Conservation (phyloP, 2,797 vertebrate genomes). For the Aselliscus stoliczkanus region DNA sequence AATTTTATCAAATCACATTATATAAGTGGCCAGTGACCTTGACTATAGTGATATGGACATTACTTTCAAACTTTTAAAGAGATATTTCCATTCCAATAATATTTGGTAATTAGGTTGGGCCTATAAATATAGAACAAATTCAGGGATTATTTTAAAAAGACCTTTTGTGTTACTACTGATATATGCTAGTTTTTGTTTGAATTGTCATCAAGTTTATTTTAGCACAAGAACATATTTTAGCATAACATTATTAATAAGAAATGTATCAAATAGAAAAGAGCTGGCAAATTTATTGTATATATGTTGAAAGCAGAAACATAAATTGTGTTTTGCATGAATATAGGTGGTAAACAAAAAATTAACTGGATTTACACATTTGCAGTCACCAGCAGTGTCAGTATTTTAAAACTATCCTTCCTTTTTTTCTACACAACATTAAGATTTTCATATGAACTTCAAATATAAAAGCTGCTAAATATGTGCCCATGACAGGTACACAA, state of each 20-base stretch:
- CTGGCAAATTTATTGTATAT: neutral
- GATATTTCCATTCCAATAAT: conserved; percentile 4
- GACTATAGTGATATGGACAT: conserved; percentile 16
- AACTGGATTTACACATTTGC: conserved; percentile 12
- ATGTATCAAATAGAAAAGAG: conserved; percentile 19
- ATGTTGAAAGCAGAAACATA: conserved; percentile 40
- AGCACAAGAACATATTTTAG: conserved; percentile 44
- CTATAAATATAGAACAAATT: conserved; percentile 72
- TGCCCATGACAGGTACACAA: neutral
- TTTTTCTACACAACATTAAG: neutral
- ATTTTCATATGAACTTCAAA: conserved; percentile 28
- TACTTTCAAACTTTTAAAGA: conserved; percentile 20
- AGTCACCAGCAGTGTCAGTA: neutral
- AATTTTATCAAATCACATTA: conserved; percentile 20
- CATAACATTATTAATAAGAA: conserved; percentile 46
- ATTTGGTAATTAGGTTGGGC: conserved; percentile 60
- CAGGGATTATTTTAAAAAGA: conserved; percentile 55
- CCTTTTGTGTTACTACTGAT: conserved; percentile 61
- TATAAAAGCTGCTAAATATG: conserved; percentile 31
- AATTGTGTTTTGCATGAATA: conserved; percentile 23
- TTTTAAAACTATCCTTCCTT: neutral
- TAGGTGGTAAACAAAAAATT: conserved; percentile 11
- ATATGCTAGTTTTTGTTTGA: conserved; percentile 27
- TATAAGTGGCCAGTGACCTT: neutral
- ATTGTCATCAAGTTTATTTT: conserved; percentile 53